A percentile compares a stretch with the other conserved stretches of the same genome.
phyloP scores from a whole-genome alignment of 1,140 invertebrate species.

The Papilio polytes region DNA sequence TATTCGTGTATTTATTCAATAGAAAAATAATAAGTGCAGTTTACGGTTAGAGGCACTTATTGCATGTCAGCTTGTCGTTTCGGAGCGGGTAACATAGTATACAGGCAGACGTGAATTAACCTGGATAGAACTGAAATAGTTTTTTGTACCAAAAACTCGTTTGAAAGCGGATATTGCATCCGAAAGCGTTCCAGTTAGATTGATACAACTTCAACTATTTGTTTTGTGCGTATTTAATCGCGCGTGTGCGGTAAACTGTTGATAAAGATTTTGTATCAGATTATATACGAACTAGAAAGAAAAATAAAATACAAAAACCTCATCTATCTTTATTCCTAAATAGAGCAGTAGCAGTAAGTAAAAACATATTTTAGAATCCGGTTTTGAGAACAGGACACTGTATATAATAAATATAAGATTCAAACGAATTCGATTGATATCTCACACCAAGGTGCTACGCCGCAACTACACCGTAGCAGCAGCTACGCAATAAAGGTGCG shows the following conservation, averaged over 20 bases:
- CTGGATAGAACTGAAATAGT: constrained; percentile 66
- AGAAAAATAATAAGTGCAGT: constrained; percentile 4
- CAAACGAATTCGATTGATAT: neutral
- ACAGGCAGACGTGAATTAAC: constrained; percentile 39
- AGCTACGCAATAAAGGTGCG: neutral
- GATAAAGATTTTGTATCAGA: neutral
- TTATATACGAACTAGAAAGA: neutral
- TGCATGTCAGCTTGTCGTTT: constrained; percentile 29
- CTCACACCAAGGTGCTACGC: neutral
- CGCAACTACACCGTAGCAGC: neutral
- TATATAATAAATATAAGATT: neutral
- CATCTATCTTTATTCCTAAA: too few species aligned
- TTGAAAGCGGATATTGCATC: constrained; percentile 82
- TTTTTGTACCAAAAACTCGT: constrained; percentile 81
- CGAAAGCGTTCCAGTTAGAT: constrained; percentile 75
- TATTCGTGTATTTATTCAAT: neutral
- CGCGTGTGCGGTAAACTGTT: neutral
- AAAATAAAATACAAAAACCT: neutral
- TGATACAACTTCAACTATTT: constrained; percentile 73
- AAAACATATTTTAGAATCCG: neutral
- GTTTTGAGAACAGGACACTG: too few species aligned
- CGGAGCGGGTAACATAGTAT: constrained; percentile 24
- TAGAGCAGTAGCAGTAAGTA: neutral
- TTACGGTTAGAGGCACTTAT: neutral
- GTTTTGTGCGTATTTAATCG: constrained; percentile 56